Base-by-base conservation (phyloP, 2,113 vertebrate species). In the Ictalurus furcatus region DNA sequence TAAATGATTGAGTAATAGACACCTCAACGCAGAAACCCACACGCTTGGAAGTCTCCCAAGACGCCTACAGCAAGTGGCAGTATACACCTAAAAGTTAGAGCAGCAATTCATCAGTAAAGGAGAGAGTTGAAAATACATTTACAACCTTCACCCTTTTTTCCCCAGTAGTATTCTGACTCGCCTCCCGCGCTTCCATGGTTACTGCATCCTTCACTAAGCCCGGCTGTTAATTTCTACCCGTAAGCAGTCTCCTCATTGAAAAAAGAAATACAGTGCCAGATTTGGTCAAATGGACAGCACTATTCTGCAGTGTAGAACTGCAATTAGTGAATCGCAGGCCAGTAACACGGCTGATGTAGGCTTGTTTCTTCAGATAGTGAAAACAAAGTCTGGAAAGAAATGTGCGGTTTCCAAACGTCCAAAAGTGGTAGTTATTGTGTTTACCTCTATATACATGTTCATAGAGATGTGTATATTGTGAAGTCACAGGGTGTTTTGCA, bases 121-220 rank as follows among this genome's bases (percentile, higher is more conserved):
- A 69, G 44, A 52, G 63, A 30, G 48, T 67, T 48, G 37, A 85
- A 85, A 85, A 65, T 67, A 67, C 37, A 34, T 1, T 59, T 63
- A 28, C 3, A 67, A 67, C 83, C 40, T 85, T 67, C 25, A n/a
- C 52, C 61, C 83, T 85, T 85, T 69, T n/a, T 30, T n/a, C 61
- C 82, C 61, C 25, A 17, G 83, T 67, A 25, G 83, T 85, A 67
- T 52, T 67, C 37, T 69, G 61, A 69, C 83, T 83, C 58, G 21
- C 30, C 58, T 82, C 58, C 30, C 61, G 56, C 37, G 81, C 56
- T 85, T 65, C 83, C 63, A 85, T 67, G 61, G 83, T 85, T 85
- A 85, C 83, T 52, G 37, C 58, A 84, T 65, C 8, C 28, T 84
- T 37, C 83, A 67, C 40, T 28, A 84, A 40, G 30, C 19, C 58